A percentile compares a stretch with the other conserved stretches of the same genome.
These are phyloP conservation scores for Antheraea mylitta DNA, from an alignment of 1,140 invertebrate genomes.

Conservation along the genomic window DNA sequence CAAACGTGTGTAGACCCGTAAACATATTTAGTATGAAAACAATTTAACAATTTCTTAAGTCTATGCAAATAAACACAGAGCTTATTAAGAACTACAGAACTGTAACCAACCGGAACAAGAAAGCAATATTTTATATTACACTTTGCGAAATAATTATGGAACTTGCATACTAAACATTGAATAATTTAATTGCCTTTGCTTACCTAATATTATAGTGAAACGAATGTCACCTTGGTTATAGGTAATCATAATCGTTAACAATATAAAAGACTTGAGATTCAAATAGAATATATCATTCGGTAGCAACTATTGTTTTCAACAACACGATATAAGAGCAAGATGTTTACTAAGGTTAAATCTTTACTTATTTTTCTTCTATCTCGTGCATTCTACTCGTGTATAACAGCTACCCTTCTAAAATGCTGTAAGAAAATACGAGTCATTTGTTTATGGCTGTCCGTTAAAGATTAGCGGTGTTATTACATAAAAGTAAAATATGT, in stretches of 20 bases:
- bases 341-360: not conserved
- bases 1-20: too few relatives aligned
- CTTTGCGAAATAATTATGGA: not conserved
- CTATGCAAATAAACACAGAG: not conserved
- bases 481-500: too few relatives aligned
- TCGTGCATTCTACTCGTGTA: too few relatives aligned
- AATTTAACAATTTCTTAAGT: not conserved
- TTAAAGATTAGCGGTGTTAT: too few relatives aligned
- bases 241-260: not conserved
- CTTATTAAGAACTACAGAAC: not conserved
- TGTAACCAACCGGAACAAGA: not conserved
- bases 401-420: too few relatives aligned
- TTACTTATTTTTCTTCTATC: not conserved
- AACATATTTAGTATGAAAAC: not conserved
- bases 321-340: not conserved
- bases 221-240: not conserved
- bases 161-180: conserved; percentile 1
- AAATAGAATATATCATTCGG: not conserved
- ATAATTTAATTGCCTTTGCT: conserved; percentile 1
- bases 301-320: not conserved
- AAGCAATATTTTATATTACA: not conserved
- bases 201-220: conserved; percentile 3
- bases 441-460: too few relatives aligned
- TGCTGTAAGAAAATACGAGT: too few relatives aligned
- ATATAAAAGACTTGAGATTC: conserved; percentile 1